These are phyloP conservation scores for Anseranas semipalmata DNA, from an alignment of 2,113 vertebrate genomes.

Conservation along the genomic window DNA sequence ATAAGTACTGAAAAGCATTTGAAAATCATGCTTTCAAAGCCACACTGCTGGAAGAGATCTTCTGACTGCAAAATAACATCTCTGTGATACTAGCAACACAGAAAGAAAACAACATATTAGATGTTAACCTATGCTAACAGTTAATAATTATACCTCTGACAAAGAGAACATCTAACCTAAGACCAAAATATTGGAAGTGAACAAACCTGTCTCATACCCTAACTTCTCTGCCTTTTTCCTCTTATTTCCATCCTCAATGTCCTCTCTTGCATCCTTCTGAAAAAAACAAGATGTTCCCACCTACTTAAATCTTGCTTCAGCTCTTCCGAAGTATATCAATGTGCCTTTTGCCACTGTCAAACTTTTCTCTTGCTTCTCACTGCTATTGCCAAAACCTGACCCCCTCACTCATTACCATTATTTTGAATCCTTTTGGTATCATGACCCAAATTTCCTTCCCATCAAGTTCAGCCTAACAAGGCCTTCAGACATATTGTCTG, in stretches of 20 bases:
- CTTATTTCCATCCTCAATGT: background rate
- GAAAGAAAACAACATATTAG: background rate
- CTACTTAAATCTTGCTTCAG: background rate
- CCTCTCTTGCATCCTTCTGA: background rate
- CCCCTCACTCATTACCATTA: background rate
- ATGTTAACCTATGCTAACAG: background rate
- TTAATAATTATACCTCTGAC: background rate
- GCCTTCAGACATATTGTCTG: background rate
- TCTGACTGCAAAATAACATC: background rate
- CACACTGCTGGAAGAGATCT: background rate
- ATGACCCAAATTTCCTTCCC: background rate
- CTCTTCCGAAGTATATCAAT: background rate
- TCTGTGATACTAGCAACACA: background rate
- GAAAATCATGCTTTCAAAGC: conserved; percentile 5
- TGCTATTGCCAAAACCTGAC: background rate
- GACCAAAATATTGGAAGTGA: background rate
- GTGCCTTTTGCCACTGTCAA: background rate
- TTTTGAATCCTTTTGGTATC: background rate
- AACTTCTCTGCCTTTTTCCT: background rate
- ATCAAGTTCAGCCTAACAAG: background rate
- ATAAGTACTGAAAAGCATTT: conserved; percentile 27
- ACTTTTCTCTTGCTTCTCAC: background rate
- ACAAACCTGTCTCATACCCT: background rate
- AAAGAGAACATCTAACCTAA: background rate
- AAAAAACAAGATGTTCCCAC: background rate